A percentile compares a stretch with the other conserved stretches of the same genome.
Evolutionary conservation across 1,140 invertebrate species (phyloP).

Genomic region (Chionoecetes opilio): DNA sequence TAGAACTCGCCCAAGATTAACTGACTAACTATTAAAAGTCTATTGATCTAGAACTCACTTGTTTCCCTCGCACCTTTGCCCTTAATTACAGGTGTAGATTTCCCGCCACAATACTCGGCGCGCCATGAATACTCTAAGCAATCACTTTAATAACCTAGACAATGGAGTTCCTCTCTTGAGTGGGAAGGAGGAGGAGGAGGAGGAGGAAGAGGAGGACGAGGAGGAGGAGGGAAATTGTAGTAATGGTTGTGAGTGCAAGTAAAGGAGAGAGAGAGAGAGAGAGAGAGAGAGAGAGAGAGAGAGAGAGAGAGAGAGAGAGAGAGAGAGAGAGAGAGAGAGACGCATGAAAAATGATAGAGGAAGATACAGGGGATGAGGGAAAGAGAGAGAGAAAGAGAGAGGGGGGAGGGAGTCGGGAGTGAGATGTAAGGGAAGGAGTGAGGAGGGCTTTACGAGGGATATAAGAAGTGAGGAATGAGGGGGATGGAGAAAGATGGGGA

Average conservation of each 20-base stretch:
- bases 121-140: conserved; percentile 19
- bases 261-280: too few relatives aligned
- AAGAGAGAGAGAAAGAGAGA: background rate
- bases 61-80: background rate
- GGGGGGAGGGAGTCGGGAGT: background rate
- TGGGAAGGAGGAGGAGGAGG: background rate
- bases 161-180: background rate
- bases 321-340: background rate
- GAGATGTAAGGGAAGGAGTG: background rate
- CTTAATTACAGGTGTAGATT: background rate
- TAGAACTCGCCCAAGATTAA: too few relatives aligned
- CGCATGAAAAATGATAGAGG: background rate
- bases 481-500: background rate
- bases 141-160: conserved; percentile 31
- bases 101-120: background rate
- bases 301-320: background rate
- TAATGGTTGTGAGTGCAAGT: background rate
- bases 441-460: conserved; percentile 27
- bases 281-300: background rate
- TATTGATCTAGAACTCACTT: too few relatives aligned
- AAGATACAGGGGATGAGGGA: background rate
- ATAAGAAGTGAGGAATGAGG: background rate
- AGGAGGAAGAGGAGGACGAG: background rate
- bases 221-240: background rate
- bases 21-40: too few relatives aligned